These are phyloP conservation scores for Drosophila pruinosa DNA, from an alignment of 1,140 invertebrate species.

Conservation along the genomic window DNA sequence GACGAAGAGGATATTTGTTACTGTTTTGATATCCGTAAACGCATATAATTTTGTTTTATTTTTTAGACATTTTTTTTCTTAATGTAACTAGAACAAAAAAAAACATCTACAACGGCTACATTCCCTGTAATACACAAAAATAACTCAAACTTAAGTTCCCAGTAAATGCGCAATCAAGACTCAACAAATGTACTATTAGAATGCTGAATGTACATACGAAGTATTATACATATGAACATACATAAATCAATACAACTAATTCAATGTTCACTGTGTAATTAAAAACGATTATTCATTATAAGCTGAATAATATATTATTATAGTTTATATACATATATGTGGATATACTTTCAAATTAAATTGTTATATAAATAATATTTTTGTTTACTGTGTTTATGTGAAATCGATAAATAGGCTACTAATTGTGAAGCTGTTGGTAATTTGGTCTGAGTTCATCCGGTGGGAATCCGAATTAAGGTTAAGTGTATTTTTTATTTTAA, in stretches of 20 bases:
- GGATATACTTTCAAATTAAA: neutral
- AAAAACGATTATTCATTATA: neutral
- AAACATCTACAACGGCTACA: too few relatives aligned
- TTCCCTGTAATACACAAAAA: neutral
- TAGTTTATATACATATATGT: too few relatives aligned
- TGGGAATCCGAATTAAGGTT: neutral
- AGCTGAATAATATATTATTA: neutral
- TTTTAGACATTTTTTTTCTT: neutral
- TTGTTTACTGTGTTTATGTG: conserved; percentile 38
- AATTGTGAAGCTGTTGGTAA: conserved; percentile 7
- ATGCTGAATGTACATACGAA: neutral
- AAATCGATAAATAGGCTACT: conserved; percentile 57
- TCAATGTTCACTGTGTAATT: neutral
- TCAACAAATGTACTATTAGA: neutral
- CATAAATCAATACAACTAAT: neutral
- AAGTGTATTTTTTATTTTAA: neutral
- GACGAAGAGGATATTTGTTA: too few relatives aligned
- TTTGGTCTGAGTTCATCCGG: neutral
- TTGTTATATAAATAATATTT: conserved; percentile 21
- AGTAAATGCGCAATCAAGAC: neutral
- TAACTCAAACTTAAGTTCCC: neutral
- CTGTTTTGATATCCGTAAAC: neutral
- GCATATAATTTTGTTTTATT: neutral
- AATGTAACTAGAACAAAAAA: too few relatives aligned
- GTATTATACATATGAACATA: neutral